Base-by-base conservation (phyloP, 2,113 vertebrate species). In the Ia io region DNA sequence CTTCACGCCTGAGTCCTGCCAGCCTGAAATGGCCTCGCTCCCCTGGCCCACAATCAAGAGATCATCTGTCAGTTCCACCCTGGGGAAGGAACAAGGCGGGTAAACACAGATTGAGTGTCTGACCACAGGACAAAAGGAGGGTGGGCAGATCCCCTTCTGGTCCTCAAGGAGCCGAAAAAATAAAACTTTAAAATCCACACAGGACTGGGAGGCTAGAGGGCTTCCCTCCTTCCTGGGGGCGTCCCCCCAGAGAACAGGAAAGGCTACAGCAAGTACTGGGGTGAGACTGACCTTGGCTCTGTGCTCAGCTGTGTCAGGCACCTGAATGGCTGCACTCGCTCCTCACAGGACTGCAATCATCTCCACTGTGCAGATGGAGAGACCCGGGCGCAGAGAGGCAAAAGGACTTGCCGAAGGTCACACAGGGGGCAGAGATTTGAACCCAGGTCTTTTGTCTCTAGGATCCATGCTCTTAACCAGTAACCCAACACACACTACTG, bases 51-150 rank as follows among this genome's bases (percentile, higher is more conserved):
- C 53, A 86, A 83, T 90, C 95, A 89, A 97, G 89, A 77, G 88
- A 92, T 95, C 91, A 18, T 53, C 91, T 93, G 80, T 94, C 95
- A 95, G 70, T 42, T 83, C 90, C 93, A 89, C 82, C 94, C 78
- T 65, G 95, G 93, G 95, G 96, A 95, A 28, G 71, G 95, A 94
- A 96, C 69, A 76, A 94, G 83, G 89, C 78, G 11, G 67, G 76
- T 95, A 96, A 97, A 98, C 89, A 95, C 9, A 88, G 97, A 97
- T 71, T 97, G 97, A 96, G 77, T 84, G 91, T 97, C 94, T 13
- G 13, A 96, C 84, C 93, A 76, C 96, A 94, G 79, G 56, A 96
- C 93, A 97, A 96, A 94, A 94, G 90, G 63, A 67, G 61, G 23
- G 44, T 51, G 32, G 88, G 85, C 65, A 78, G 87, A 49, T 53